phyloP scores from a whole-genome alignment of 2,888 invertebrate genomes.

The Drosophila atroscutellata region DNA sequence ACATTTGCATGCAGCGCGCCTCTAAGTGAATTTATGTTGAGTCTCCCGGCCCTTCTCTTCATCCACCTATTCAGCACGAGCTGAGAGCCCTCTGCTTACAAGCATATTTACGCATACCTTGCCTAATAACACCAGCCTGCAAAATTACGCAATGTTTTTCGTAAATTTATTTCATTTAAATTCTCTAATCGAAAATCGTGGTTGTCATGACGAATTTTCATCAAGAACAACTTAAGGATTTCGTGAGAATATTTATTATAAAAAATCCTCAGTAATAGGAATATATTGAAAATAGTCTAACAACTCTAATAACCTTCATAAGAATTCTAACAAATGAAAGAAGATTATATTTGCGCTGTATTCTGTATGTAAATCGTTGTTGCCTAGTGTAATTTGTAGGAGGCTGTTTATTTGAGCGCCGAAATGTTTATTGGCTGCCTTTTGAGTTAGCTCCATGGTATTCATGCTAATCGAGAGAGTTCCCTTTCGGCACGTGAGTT shows the following conservation, averaged over 20 bases:
- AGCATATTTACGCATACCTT: slow-evolving; percentile 21
- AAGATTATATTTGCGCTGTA: background rate
- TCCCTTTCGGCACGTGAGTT: slow-evolving; percentile 71
- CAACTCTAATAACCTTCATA: background rate
- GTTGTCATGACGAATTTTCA: slow-evolving; percentile 1
- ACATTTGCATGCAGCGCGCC: slow-evolving; percentile 58
- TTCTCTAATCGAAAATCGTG: background rate
- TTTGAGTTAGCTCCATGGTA: slow-evolving; percentile 56
- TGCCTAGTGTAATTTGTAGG: slow-evolving; percentile 55
- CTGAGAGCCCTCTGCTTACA: background rate
- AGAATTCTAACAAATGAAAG: background rate
- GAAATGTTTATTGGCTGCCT: slow-evolving; percentile 73
- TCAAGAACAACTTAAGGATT: background rate
- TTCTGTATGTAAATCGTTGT: slow-evolving; percentile 3
- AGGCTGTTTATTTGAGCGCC: slow-evolving; percentile 60
- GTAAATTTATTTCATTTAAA: background rate
- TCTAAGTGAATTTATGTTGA: slow-evolving; percentile 51
- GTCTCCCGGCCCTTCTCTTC: background rate
- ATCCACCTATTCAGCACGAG: background rate
- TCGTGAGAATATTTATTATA: background rate
- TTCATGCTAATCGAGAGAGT: slow-evolving; percentile 73
- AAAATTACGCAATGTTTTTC: background rate
- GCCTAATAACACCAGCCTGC: slow-evolving; percentile 17
- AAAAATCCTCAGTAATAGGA: background rate
- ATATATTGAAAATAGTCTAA: background rate